Evolutionary conservation across 2,797 vertebrate species (phyloP).

Genomic region (Crypturellus tataupa): DNA sequence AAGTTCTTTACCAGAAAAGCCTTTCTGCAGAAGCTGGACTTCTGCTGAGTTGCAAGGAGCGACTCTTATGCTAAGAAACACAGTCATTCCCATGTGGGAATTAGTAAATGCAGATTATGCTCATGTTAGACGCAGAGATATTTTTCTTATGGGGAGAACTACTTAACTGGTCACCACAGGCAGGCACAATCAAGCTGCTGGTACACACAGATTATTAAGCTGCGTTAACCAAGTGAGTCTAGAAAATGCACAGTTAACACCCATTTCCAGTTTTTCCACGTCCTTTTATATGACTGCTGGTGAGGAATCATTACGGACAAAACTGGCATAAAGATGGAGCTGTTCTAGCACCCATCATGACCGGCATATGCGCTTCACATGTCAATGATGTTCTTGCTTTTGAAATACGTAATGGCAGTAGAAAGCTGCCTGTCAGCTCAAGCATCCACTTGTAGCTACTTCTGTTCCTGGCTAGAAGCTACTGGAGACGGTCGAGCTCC

Average conservation of each 20-base stretch:
- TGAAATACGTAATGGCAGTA: neutral
- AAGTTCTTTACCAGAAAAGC: neutral
- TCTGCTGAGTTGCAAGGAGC: neutral
- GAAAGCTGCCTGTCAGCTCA: neutral
- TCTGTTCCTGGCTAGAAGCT: neutral
- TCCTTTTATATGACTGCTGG: neutral
- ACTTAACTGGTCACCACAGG: neutral
- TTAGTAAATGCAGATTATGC: neutral
- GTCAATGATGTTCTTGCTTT: neutral
- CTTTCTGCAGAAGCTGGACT: neutral
- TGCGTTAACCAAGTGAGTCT: neutral
- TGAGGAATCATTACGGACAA: neutral
- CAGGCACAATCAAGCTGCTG: neutral
- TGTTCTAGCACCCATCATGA: neutral
- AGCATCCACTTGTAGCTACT: neutral
- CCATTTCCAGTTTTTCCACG: neutral
- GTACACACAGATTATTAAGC: neutral
- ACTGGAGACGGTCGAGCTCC: neutral
- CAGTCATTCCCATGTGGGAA: neutral
- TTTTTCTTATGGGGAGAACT: neutral
- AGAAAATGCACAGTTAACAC: neutral
- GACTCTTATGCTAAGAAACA: accelerated
- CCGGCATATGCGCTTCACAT: neutral
- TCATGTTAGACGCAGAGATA: neutral
- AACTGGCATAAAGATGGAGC: neutral